Evolutionary conservation across 2,113 vertebrate species (phyloP).

Genomic region (Pollachius pollachius): DNA sequence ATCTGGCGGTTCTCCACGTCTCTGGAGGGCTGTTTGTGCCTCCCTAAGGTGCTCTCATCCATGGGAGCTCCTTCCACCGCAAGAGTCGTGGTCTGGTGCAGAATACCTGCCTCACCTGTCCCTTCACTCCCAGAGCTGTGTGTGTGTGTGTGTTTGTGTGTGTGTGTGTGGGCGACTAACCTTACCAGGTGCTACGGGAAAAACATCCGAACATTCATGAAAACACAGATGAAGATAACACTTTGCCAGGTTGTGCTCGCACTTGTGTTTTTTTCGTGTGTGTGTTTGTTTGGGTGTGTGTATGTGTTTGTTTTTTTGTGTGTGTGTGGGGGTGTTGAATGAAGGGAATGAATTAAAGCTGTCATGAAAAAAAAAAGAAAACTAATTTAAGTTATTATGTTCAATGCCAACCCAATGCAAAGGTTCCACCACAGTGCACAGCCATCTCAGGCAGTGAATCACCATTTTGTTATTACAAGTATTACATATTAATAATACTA

Average conservation of each 20-base stretch:
- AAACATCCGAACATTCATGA: constrained; percentile 76
- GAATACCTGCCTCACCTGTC: constrained; percentile 68
- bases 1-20: constrained; percentile 10
- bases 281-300: neutral
- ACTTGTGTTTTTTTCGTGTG: neutral
- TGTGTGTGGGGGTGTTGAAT: too few relatives aligned
- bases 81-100: constrained; percentile 55
- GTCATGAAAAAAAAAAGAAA: too few relatives aligned
- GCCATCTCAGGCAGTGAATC: too few relatives aligned
- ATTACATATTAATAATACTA: too few relatives aligned
- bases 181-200: constrained; percentile 57
- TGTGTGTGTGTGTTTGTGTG: constrained; percentile 18
- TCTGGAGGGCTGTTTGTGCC: constrained; percentile 47
- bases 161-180: constrained; percentile 49
- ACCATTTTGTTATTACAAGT: too few relatives aligned
- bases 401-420: too few relatives aligned
- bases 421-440: too few relatives aligned
- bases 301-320: too few relatives aligned
- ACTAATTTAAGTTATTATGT: too few relatives aligned
- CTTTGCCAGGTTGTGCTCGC: constrained; percentile 29
- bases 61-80: constrained; percentile 60
- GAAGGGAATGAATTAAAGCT: too few relatives aligned
- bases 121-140: constrained; percentile 17
- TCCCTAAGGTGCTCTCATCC: constrained; percentile 51
- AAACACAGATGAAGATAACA: constrained; percentile 70